These are phyloP conservation scores for Formicarius rufipectus DNA, from an alignment of 2,113 vertebrate genomes.

Conservation along the genomic window DNA sequence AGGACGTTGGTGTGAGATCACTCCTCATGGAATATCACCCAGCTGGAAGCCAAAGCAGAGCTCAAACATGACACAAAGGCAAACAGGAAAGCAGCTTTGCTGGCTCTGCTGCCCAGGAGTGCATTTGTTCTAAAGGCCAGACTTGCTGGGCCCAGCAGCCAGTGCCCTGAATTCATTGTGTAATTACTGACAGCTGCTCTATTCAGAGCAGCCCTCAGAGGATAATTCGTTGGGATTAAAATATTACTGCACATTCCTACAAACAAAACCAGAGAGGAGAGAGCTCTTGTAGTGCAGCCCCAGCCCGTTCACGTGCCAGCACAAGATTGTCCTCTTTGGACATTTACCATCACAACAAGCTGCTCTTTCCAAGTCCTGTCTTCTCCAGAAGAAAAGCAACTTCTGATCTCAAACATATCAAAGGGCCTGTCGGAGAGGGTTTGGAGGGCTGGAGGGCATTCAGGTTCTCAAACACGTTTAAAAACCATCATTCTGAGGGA, in stretches of 20 bases:
- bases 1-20: not conserved
- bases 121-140: conserved; percentile 11
- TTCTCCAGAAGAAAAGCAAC: not conserved
- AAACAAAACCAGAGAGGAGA: conserved; percentile 1
- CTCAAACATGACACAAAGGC: not conserved
- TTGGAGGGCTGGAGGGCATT: not conserved
- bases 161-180: conserved; percentile 14
- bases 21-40: not conserved
- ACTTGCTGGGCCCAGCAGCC: not conserved
- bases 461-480: not conserved
- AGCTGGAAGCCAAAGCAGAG: not conserved
- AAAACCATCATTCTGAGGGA: not conserved
- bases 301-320: not conserved
- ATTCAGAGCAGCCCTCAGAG: not conserved
- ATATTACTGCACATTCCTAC: not conserved
- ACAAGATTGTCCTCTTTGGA: not conserved
- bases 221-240: conserved; percentile 13
- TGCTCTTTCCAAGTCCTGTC: not conserved
- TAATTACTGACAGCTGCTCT: conserved; percentile 22
- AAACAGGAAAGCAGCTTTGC: not conserved
- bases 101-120: not conserved
- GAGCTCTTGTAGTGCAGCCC: not conserved
- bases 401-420: not conserved
- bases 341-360: not conserved
- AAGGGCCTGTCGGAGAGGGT: not conserved